Conservation (phyloP, 2,113 vertebrate genomes). For the Prionailurus viverrinus region DNA sequence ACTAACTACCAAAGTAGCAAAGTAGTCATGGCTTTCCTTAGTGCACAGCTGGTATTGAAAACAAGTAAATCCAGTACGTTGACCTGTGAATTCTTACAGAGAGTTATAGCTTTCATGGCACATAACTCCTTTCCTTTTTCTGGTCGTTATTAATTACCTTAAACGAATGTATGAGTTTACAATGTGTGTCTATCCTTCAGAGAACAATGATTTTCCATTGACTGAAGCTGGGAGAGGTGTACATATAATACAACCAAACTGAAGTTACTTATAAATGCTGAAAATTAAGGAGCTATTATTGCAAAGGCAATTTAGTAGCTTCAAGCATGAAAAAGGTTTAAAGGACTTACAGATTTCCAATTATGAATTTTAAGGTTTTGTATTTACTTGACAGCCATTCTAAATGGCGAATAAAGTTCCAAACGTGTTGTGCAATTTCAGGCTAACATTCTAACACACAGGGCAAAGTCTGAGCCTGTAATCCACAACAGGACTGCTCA, state of each 20-base stretch:
- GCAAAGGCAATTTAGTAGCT: slow-evolving; percentile 50
- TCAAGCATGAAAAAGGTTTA: slow-evolving; percentile 64
- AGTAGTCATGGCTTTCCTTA: not conserved
- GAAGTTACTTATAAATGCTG: slow-evolving; percentile 25
- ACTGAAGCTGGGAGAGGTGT: not conserved
- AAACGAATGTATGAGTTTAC: slow-evolving; percentile 59
- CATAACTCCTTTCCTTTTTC: slow-evolving; percentile 23
- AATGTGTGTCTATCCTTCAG: slow-evolving; percentile 21
- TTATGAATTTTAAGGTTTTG: slow-evolving; percentile 60
- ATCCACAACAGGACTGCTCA: not conserved
- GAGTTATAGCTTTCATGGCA: slow-evolving; percentile 20
- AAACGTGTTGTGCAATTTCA: slow-evolving; percentile 32
- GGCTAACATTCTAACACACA: not conserved
- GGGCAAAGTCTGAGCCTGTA: not conserved
- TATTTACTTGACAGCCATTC: slow-evolving; percentile 59
- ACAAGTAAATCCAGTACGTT: slow-evolving; percentile 17
- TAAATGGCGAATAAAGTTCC: slow-evolving; percentile 66
- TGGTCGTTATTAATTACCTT: slow-evolving; percentile 45
- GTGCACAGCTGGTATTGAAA: not conserved
- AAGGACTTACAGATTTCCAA: slow-evolving; percentile 65
- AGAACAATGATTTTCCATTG: slow-evolving; percentile 51
- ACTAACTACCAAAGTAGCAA: not conserved
- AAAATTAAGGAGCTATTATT: slow-evolving; percentile 60
- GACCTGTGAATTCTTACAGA: slow-evolving; percentile 22
- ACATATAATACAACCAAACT: not conserved